These are phyloP conservation scores for Lepidochrysops patricia DNA, from an alignment of 2,888 invertebrate species.

Conservation along the genomic window DNA sequence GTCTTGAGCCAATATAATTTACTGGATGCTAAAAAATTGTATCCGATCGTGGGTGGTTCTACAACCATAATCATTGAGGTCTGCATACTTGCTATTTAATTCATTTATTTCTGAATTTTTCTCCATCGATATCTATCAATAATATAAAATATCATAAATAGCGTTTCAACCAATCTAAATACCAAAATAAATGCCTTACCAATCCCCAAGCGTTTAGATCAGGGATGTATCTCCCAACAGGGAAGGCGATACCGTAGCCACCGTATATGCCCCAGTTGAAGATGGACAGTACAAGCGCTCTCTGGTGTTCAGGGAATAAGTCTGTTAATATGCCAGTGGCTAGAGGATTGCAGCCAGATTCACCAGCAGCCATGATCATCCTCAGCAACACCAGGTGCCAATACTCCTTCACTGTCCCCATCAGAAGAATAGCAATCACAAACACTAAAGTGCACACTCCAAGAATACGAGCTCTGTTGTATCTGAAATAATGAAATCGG, in stretches of 20 bases:
- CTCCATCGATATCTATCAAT: too few relatives aligned
- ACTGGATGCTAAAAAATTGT: too few relatives aligned
- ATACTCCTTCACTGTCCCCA: slow-evolving; percentile 87
- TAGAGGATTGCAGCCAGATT: slow-evolving; percentile 90
- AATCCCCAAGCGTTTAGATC: slow-evolving; percentile 81
- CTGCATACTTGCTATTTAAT: too few relatives aligned
- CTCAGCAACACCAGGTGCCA: slow-evolving; percentile 92
- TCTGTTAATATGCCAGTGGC: slow-evolving; percentile 89
- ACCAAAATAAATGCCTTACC: slow-evolving; percentile 66
- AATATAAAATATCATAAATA: too few relatives aligned
- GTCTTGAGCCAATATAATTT: too few relatives aligned
- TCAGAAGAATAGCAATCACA: slow-evolving; percentile 87
- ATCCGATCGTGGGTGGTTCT: too few relatives aligned
- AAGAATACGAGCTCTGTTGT: slow-evolving; percentile 83
- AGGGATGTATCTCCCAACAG: slow-evolving; percentile 90
- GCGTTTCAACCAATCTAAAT: too few relatives aligned
- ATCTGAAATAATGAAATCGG: slow-evolving; percentile 45
- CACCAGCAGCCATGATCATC: slow-evolving; percentile 91
- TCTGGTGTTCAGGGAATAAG: slow-evolving; percentile 84
- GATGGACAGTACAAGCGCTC: slow-evolving; percentile 91
- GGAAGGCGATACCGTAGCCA: slow-evolving; percentile 94
- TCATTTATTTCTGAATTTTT: too few relatives aligned
- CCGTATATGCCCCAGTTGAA: slow-evolving; percentile 98
- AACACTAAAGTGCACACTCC: slow-evolving; percentile 86
- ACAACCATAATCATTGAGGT: too few relatives aligned